Conservation (phyloP, 2,888 invertebrate genomes). For the Monoplex corrugatus region DNA sequence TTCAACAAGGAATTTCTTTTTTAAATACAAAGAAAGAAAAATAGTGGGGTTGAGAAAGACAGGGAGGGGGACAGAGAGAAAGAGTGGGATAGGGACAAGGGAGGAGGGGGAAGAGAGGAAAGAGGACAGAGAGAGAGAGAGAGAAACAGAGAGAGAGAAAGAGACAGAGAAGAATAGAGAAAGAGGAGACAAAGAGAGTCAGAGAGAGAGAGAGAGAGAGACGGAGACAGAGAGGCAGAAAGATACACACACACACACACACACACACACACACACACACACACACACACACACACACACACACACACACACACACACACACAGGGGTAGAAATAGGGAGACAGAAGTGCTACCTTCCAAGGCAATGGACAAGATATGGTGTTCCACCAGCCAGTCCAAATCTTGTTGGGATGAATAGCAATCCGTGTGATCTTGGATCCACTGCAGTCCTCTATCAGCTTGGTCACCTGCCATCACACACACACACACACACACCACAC, state of each 20-base stretch:
- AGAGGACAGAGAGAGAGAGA: neutral
- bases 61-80: neutral
- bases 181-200: too few relatives aligned
- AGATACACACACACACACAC: neutral
- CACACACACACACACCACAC: neutral
- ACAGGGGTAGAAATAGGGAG: neutral
- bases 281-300: neutral
- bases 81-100: too few relatives aligned
- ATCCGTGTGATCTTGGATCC: slow-evolving; percentile 73
- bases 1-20: too few relatives aligned
- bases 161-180: neutral
- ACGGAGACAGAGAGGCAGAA: neutral
- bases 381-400: slow-evolving; percentile 83
- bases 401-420: slow-evolving; percentile 78
- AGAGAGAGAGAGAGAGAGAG: neutral
- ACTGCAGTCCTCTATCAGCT: slow-evolving; percentile 80
- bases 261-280: neutral
- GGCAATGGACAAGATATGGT: slow-evolving; percentile 82
- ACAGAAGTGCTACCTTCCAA: slow-evolving; percentile 78
- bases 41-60: neutral
- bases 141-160: neutral
- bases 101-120: neutral
- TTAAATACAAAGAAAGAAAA: neutral
- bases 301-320: neutral
- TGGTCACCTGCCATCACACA: slow-evolving; percentile 76